phyloP scores from a whole-genome alignment of 2,113 vertebrate genomes.

The Strigops habroptila region DNA sequence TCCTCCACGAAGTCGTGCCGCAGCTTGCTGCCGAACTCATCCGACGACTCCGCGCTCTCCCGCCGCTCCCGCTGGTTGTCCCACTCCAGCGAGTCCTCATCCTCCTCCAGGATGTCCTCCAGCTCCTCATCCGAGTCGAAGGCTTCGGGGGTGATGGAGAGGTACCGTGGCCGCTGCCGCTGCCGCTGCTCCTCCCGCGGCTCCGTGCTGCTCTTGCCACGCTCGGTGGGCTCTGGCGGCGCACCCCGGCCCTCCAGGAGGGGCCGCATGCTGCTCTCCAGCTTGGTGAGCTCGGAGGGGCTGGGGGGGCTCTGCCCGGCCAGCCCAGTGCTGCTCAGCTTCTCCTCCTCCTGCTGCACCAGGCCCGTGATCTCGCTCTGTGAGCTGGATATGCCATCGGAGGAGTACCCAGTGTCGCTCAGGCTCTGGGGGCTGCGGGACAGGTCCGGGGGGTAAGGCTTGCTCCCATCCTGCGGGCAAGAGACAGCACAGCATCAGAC shows the following conservation, averaged over 20 bases:
- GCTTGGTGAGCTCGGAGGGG: slow-evolving; percentile 89
- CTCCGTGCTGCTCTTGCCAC: slow-evolving; percentile 62
- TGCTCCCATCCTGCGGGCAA: slow-evolving; percentile 83
- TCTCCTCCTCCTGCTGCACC: slow-evolving; percentile 89
- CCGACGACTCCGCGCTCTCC: slow-evolving; percentile 85
- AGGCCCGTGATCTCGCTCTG: slow-evolving; percentile 93
- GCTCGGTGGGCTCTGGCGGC: slow-evolving; percentile 51
- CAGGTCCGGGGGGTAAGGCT: slow-evolving; percentile 90
- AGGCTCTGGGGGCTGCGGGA: slow-evolving; percentile 92
- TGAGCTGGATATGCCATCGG: slow-evolving; percentile 93
- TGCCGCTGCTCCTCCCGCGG: slow-evolving; percentile 76
- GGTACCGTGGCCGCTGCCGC: slow-evolving; percentile 87
- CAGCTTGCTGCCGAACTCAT: slow-evolving; percentile 94
- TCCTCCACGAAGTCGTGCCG: slow-evolving; percentile 95
- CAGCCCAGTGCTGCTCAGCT: slow-evolving; percentile 85
- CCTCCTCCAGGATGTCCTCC: slow-evolving; percentile 91
- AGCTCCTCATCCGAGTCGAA: slow-evolving; percentile 91
- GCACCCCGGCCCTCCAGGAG: slow-evolving; percentile 80
- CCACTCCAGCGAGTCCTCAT: slow-evolving; percentile 86
- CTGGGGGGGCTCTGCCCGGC: slow-evolving; percentile 80
- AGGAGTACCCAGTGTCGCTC: slow-evolving; percentile 97
- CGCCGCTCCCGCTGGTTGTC: slow-evolving; percentile 78
- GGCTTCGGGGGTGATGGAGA: slow-evolving; percentile 89
- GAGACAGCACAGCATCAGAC: background rate
- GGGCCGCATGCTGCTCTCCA: slow-evolving; percentile 89